Evolutionary conservation across 2,888 invertebrate genomes (phyloP).

Genomic region (Pristionchus fissidentatus): DNA sequence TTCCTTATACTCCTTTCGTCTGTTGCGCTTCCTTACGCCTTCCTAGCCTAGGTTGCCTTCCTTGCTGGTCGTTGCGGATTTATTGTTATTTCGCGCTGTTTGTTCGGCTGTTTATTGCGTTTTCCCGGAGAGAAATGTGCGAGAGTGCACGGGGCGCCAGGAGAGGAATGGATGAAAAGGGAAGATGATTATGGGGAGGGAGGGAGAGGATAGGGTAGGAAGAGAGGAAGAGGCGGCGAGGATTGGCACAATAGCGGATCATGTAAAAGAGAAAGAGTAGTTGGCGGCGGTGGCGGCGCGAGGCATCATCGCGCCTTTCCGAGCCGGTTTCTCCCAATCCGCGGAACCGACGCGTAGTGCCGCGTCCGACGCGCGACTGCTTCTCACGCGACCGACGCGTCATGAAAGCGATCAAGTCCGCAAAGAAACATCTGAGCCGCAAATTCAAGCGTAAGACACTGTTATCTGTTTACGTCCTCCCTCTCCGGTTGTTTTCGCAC

Average conservation of each 20-base stretch:
- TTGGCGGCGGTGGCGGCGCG: too few species aligned
- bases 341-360: not conserved
- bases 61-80: not conserved
- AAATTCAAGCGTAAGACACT: slow-evolving; percentile 32
- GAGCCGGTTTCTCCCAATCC: slow-evolving; percentile 8
- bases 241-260: too few species aligned
- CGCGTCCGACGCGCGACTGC: slow-evolving; percentile 19
- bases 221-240: too few species aligned
- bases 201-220: slow-evolving; percentile 30
- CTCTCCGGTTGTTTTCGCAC: not conserved
- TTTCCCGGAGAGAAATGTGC: slow-evolving; percentile 20
- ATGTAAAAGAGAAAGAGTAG: slow-evolving; percentile 43
- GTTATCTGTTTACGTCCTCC: not conserved
- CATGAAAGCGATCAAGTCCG: slow-evolving; percentile 37
- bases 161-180: not conserved
- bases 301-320: slow-evolving; percentile 12
- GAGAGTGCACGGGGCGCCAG: not conserved
- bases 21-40: not conserved
- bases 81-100: too few species aligned
- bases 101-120: slow-evolving; percentile 29
- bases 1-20: too few species aligned
- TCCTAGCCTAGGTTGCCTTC: not conserved
- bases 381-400: slow-evolving; percentile 5
- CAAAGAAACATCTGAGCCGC: slow-evolving; percentile 16
- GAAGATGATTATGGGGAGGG: slow-evolving; percentile 35